Evolutionary conservation across 2,797 vertebrate species (phyloP).

Genomic region (Apogon talboti): DNA sequence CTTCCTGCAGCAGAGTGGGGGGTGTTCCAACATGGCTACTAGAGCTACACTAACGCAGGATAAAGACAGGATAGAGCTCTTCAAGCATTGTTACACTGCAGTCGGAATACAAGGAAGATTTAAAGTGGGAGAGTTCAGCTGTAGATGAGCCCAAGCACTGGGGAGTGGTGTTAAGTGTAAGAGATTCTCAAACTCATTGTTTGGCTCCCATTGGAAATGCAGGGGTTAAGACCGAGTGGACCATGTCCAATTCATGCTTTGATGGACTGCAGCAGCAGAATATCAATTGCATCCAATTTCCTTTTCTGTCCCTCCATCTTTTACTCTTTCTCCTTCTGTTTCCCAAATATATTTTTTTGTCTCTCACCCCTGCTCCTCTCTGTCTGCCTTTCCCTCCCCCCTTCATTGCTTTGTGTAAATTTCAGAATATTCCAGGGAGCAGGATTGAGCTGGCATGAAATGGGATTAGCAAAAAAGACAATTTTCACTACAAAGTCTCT

Average conservation of each 20-base stretch:
- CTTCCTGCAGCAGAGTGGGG: not conserved
- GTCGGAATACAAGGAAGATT: slow-evolving; percentile 5
- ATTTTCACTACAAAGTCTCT: slow-evolving; percentile 70
- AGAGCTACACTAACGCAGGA: slow-evolving; percentile 16
- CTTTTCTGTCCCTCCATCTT: slow-evolving; percentile 20
- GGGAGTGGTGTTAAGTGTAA: slow-evolving; percentile 45
- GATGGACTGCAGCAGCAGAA: slow-evolving; percentile 64
- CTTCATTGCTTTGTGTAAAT: slow-evolving; percentile 55
- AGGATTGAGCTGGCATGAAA: slow-evolving; percentile 79
- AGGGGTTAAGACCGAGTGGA: slow-evolving; percentile 49
- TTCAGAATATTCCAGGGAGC: slow-evolving; percentile 69
- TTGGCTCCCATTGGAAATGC: slow-evolving; percentile 47
- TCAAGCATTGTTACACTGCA: slow-evolving; percentile 4
- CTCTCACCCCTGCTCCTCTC: not conserved
- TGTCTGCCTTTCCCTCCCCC: slow-evolving; percentile 6
- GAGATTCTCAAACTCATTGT: slow-evolving; percentile 52
- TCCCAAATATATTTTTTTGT: not conserved
- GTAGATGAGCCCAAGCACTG: slow-evolving; percentile 26
- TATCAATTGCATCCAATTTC: slow-evolving; percentile 69
- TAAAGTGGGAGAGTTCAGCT: slow-evolving; percentile 16
- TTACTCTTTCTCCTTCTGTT: not conserved
- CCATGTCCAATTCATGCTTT: slow-evolving; percentile 67
- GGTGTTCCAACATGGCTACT: not conserved
- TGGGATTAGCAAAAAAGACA: slow-evolving; percentile 80
- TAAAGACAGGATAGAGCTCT: slow-evolving; percentile 1